Base-by-base conservation (phyloP, 2,888 invertebrate genomes). In the Liodrosophila aerea region DNA sequence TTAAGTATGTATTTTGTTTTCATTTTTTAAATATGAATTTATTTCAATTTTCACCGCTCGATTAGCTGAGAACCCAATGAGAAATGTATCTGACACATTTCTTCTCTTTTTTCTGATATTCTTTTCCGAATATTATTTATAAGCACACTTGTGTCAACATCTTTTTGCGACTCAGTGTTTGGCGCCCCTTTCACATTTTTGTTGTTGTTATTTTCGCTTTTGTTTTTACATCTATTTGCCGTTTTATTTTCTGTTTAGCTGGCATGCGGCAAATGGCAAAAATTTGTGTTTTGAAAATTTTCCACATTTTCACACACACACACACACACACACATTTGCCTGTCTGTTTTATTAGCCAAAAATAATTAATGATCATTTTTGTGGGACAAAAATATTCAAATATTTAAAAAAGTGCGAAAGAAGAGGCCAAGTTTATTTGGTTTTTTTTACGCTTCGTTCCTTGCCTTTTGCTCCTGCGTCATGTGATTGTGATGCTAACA, bases 401-500 rank as follows among this genome's bases (percentile, higher is more conserved):
- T 16, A 41, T 11, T n/a, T 22, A 7, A 12, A 41, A 47, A 41
- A 41, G 34, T n/a, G 16, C 12, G 5, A 9, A 27, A 18, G 41
- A 37, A 65, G 31, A 31, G 8, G 30, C 39, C 2, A n/a, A n/a
- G 40, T 52, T 50, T 65, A 30, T 60, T 69, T 43, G 44, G 33
- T 18, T 31, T 49, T 46, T 46, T 50, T 41, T 37, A 27, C 13
- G 37, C n/a, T 4, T 53, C 34, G 44, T 50, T 18, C 13, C 12
- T 60, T 47, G 46, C 15, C 41, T 62, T 70, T 63, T 64, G 15
- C 40, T 62, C 59, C 66, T 74, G 74, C 82, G 72, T 81, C 78
- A 80, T 81, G 81, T 81, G 82, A 78, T 64, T 41, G 12, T 41
- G 16, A 46, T 60, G 64, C 69, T 62, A 61, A 49, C 47, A 52